These are phyloP conservation scores for Dynastes hyllus DNA, from an alignment of 2,888 invertebrate genomes.

Conservation along the genomic window DNA sequence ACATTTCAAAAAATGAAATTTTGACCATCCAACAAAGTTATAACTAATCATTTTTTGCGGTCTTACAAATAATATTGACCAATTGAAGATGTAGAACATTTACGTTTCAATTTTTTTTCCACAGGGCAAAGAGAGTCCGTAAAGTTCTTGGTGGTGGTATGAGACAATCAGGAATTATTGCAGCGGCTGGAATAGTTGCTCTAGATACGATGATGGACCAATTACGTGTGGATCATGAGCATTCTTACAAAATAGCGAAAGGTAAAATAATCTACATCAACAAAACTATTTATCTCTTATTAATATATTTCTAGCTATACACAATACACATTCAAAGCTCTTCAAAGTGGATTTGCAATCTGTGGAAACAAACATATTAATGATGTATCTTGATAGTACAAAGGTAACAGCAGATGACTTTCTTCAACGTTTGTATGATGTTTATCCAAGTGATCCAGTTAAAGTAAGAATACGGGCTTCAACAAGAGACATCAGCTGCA, in stretches of 20 bases:
- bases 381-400: conserved; percentile 75
- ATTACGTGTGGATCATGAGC: conserved; percentile 83
- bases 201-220: conserved; percentile 85
- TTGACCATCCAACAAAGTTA: no score
- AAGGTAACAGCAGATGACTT: conserved; percentile 75
- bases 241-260: conserved; percentile 79
- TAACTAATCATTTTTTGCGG: no score
- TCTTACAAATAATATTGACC: no score
- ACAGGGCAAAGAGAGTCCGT: conserved; percentile 82
- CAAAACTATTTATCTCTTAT: not conserved
- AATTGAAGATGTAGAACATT: not conserved
- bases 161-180: conserved; percentile 93
- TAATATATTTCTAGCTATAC: conserved; percentile 72
- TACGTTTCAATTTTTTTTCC: not conserved
- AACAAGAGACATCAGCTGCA: conserved; percentile 75
- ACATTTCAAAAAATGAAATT: no score
- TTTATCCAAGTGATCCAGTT: conserved; percentile 72
- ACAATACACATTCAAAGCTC: conserved; percentile 75
- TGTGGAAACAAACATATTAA: conserved; percentile 84
- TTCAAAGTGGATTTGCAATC: conserved; percentile 77
- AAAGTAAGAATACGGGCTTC: conserved; percentile 76
- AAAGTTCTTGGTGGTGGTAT: conserved; percentile 96
- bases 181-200: conserved; percentile 91
- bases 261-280: conserved; percentile 70
- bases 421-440: conserved; percentile 72